Base-by-base conservation (phyloP, 2,888 invertebrate species). In the Agrotis exclamationis region DNA sequence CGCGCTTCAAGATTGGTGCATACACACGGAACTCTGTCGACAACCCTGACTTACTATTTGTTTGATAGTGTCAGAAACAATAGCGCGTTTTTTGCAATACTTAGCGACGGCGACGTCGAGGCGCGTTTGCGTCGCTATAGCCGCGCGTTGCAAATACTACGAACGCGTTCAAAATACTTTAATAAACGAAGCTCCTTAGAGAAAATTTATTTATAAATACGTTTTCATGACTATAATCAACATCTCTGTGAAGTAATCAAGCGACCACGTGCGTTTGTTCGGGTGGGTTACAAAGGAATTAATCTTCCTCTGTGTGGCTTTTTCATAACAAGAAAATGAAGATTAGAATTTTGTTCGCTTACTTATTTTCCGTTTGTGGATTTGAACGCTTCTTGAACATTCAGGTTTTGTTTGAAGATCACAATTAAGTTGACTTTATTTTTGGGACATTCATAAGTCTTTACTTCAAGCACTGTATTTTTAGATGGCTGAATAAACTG, bases 171-270 rank as follows among this genome's bases (percentile, higher is more conserved):
- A 6, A 47, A 47, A 18, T 7, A 18, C 22, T 5, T 24, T 18
- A 18, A 28, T 18, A n/a, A 56, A 33, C n/a, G 54, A n/a, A 28
- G 2, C 11, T n/a, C n/a, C 33, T 20, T 7, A 7, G 20, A 33
- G 53, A 39, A 57, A 72, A 74, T 72, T 80, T 76, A 79, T 82
- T 79, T 76, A 66, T 77, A 77, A 39, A 84, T 79, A 83, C 64
- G 47, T 65, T 74, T 79, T 86, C 66, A 71, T 68, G 73, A 63
- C 71, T 76, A 39, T 56, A 80, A 80, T 78, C 70, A 78, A 68
- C 54, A 60, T 73, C 68, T 67, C 57, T 70, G 69, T 63, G 50
- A 57, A 14, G 51, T 68, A 68, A 65, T 82, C 64, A 79, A 9
- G 54, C 63, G 50, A 59, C 66, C 73, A 85, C 62, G 63, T 76